These are phyloP conservation scores for Piaya cayana DNA, from an alignment of 2,113 vertebrate genomes.

Conservation along the genomic window DNA sequence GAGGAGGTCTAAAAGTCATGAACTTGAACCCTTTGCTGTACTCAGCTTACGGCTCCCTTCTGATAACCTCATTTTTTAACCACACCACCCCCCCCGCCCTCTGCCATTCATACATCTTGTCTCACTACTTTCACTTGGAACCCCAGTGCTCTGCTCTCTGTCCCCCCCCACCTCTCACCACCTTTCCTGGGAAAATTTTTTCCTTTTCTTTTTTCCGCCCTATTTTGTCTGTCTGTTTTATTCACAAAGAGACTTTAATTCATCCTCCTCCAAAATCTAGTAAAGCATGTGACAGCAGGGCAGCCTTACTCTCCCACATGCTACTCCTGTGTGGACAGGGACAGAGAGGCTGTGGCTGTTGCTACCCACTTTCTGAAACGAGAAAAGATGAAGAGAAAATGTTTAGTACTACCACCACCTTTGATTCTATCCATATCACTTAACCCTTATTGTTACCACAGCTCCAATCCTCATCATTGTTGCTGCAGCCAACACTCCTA, in stretches of 20 bases:
- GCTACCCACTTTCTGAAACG: neutral
- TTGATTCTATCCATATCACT: neutral
- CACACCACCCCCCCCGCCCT: fast-evolving
- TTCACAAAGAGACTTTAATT: neutral
- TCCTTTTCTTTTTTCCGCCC: neutral
- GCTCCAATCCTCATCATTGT: neutral
- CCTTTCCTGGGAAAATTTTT: neutral
- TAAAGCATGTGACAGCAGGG: neutral
- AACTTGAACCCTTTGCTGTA: neutral
- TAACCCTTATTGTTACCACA: neutral
- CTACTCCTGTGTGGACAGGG: neutral
- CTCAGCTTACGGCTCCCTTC: neutral
- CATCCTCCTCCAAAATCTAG: neutral
- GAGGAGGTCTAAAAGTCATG: neutral
- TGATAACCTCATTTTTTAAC: neutral
- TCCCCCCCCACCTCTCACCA: neutral
- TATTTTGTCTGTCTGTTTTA: neutral
- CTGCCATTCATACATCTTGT: neutral
- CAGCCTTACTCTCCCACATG: neutral
- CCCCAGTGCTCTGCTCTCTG: neutral
- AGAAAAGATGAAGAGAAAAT: neutral
- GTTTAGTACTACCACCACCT: neutral
- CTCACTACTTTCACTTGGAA: neutral
- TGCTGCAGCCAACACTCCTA: neutral
- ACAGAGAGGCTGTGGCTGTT: neutral